Base-by-base conservation (phyloP, 2,113 vertebrate species). In the Rhinoderma darwinii region DNA sequence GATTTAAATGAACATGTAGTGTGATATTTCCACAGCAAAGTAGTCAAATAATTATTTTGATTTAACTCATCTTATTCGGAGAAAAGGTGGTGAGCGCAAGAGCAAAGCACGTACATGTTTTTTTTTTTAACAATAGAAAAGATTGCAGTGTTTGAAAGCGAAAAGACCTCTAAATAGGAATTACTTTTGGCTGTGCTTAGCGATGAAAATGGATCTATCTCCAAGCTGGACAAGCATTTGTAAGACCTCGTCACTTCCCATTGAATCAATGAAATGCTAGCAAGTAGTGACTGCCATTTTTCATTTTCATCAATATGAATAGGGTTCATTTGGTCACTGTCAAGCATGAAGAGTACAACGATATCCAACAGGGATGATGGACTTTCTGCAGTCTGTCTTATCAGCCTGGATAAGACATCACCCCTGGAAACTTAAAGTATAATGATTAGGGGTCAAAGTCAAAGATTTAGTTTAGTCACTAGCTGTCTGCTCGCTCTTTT, bases 231-330 rank as follows among this genome's bases (percentile, higher is more conserved):
- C 79, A 89, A 68, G 88, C 86, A 7, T 10, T 43, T 81, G 0
- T 6, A 86, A 59, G 51, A 68, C 63, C 89, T 35, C 82, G 20
- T 88, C 85, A 27, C 82, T 84, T 84, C 82, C 74, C 9, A 84
- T 76, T 84, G 35, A 59, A 2, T 11, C 37, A 44, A 12, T 35
- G 41, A 59, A 54, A 39, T 44, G 35, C 12, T 79, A 51, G 44
- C 61, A 85, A 85, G 82, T 51, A 84, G 59, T 35, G 27, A 86
- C 50, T 83, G 63, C 27, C 56, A 83, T 82, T 83, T 83, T 76
- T 89, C 83, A 73, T 87, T 35, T 74, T 89, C 56, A 72, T 83
- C 37, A 82, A 20, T 89, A 86, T 90, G 6, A 89, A 76, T 88
- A 68, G 15, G 79, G 84, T 87, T 88, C 82, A 74, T 61, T 37